Evolutionary conservation across 2,797 vertebrate species (phyloP).

Genomic region (Chaunax sp.): DNA sequence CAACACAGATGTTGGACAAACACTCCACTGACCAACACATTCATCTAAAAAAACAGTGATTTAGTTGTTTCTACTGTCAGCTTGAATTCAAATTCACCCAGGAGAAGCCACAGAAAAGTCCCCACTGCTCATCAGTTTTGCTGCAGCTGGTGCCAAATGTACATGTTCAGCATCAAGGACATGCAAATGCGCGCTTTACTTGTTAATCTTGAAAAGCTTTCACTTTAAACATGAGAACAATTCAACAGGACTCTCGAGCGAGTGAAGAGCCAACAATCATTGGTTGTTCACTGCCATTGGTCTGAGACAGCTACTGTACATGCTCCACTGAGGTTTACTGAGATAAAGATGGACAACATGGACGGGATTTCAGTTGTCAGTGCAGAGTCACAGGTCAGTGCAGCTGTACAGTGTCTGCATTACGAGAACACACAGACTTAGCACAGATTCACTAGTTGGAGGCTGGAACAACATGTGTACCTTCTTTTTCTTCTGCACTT

Average conservation of each 20-base stretch:
- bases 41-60: neutral
- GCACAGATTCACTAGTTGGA: constrained; percentile 28
- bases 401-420: constrained; percentile 55
- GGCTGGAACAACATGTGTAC: constrained; percentile 50
- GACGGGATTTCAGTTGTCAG: constrained; percentile 9
- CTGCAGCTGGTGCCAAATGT: constrained; percentile 86
- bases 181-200: constrained; percentile 79
- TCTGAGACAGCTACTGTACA: constrained; percentile 57
- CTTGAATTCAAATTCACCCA: constrained; percentile 17
- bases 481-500: constrained; percentile 43
- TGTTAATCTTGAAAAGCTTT: constrained; percentile 73
- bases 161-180: constrained; percentile 77
- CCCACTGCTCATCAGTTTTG: constrained; percentile 81
- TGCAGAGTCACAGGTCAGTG: constrained; percentile 45
- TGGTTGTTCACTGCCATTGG: constrained; percentile 62
- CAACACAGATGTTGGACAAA: constrained; percentile 20
- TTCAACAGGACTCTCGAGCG: constrained; percentile 56
- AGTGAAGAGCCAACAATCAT: constrained; percentile 71
- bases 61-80: neutral
- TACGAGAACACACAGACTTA: constrained; percentile 52
- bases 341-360: constrained; percentile 7
- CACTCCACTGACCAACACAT: constrained; percentile 1
- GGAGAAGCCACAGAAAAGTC: constrained; percentile 23
- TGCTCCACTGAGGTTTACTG: constrained; percentile 55
- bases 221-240: constrained; percentile 63